Base-by-base conservation (phyloP, 2,797 vertebrate genomes). In the Pseudochaenichthys georgianus region DNA sequence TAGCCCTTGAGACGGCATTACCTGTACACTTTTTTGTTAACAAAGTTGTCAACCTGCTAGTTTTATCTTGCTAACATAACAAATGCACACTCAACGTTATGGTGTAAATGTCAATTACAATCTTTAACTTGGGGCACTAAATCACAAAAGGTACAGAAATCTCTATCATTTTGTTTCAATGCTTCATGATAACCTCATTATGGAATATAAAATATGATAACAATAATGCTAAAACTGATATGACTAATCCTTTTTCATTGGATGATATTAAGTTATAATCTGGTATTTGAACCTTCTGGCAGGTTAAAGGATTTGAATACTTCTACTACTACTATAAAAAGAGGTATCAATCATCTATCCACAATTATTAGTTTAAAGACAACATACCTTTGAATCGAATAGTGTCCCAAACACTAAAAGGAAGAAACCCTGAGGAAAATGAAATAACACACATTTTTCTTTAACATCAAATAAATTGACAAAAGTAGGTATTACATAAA, bases 381-480 rank as follows among this genome's bases (percentile, higher is more conserved):
- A 60, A 81, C 86, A 51, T 88, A 95, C 94, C 93, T 91, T 95
- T 65, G 88, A 77, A 75, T 95, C 94, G 28, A 92, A 74, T 2
- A 95, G 86, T 6, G 89, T 93, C 52, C 94, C 94, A 81, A 94
- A 94, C 47, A 95, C 76, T 77, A 95, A 90, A 88, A 95, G 90
- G 51, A 94, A 95, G 79, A 95, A 92, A 47, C 95, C 95, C 94
- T 95, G 46, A 60, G 19, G 55, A 95, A 96, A 72, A 94, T 78
- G 9, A 95, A 77, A 57, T 23, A 31, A 45, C 1, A 68, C 46
- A 1, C 9, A 72, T 1, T 45, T 38, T 19, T 31, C 1, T 58
- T 66, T 7, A 38, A 63, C 8, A 65, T 31, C 1, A n/a, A 2
- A 72, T 47, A 0, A 8, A 38, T 9, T 6, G 34, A 21, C 6